These are phyloP conservation scores for Aradus depressus DNA, from an alignment of 2,888 invertebrate species.

Conservation along the genomic window DNA sequence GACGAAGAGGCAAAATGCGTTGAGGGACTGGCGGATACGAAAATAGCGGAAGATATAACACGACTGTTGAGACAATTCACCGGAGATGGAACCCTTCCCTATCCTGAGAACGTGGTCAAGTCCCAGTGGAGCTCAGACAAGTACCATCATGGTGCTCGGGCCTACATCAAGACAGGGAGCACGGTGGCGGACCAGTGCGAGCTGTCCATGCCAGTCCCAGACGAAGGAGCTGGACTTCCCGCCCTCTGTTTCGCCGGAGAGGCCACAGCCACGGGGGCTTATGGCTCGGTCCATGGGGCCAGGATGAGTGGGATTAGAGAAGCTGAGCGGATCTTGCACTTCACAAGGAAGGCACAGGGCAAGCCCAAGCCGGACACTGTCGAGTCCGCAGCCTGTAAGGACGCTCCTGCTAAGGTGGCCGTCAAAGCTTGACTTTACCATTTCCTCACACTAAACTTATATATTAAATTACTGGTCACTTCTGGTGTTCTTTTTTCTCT, in stretches of 20 bases:
- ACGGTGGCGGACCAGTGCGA: slow-evolving; percentile 56
- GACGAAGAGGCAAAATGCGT: slow-evolving; percentile 22
- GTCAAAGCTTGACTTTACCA: neutral
- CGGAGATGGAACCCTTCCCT: slow-evolving; percentile 25
- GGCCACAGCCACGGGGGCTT: slow-evolving; percentile 63
- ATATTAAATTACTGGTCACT: neutral
- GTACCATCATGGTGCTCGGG: slow-evolving; percentile 34
- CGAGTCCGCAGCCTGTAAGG: neutral
- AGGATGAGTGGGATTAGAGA: slow-evolving; percentile 67
- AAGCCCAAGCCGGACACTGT: slow-evolving; percentile 10
- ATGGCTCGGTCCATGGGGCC: slow-evolving; percentile 70
- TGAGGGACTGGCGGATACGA: slow-evolving; percentile 23
- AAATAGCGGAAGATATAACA: slow-evolving; percentile 26
- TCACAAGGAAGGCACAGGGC: slow-evolving; percentile 21
- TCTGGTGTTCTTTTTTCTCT: neutral
- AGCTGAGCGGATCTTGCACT: slow-evolving; percentile 58
- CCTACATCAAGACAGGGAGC: slow-evolving; percentile 29
- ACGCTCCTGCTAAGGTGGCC: neutral
- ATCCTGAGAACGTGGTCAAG: slow-evolving; percentile 31
- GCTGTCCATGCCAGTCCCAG: slow-evolving; percentile 49
- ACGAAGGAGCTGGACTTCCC: slow-evolving; percentile 4
- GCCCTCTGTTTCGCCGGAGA: slow-evolving; percentile 68
- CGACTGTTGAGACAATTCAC: slow-evolving; percentile 21
- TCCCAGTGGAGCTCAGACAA: slow-evolving; percentile 35
- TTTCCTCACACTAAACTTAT: neutral